Percentiles rank a stretch among this genome's conserved stretches.
Conservation (phyloP, 2,113 vertebrate genomes). For the Silurus meridionalis region DNA sequence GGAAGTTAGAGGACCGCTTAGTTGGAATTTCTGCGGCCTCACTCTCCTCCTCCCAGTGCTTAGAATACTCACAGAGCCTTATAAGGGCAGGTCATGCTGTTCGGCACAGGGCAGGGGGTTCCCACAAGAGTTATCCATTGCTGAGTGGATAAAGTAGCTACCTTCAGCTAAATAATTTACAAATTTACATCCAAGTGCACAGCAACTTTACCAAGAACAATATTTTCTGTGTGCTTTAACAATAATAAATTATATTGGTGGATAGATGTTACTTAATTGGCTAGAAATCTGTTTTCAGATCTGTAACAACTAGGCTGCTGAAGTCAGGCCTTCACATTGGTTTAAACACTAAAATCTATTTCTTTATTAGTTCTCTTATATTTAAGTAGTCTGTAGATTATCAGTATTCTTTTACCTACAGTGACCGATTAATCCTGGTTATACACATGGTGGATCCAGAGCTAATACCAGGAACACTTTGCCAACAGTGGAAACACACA, state of each 20-base stretch:
- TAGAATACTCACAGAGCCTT: constrained; percentile 54
- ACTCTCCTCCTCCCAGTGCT: constrained; percentile 40
- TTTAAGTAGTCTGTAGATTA: not conserved
- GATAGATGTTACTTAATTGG: constrained; percentile 26
- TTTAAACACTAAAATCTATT: not conserved
- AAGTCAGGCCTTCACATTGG: not conserved
- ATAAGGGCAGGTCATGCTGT: constrained; percentile 55
- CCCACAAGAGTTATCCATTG: constrained; percentile 40
- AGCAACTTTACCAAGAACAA: not conserved
- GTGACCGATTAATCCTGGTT: not conserved
- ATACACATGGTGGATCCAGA: not conserved
- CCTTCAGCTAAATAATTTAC: not conserved
- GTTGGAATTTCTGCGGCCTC: constrained; percentile 10
- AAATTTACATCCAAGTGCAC: not conserved
- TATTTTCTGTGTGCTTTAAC: not conserved
- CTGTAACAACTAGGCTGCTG: not conserved
- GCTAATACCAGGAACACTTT: not conserved
- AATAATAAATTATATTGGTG: not conserved
- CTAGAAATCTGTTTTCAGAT: not conserved
- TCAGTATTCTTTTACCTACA: not conserved
- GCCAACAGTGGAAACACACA: not conserved
- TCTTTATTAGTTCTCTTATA: not conserved
- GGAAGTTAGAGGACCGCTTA: constrained; percentile 29
- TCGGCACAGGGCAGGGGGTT: constrained; percentile 43
- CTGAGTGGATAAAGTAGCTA: constrained; percentile 26